Percentiles rank a stretch among this genome's conserved stretches.
Evolutionary conservation across 2,888 invertebrate species (phyloP).

Genomic region (Callimorpha dominula): DNA sequence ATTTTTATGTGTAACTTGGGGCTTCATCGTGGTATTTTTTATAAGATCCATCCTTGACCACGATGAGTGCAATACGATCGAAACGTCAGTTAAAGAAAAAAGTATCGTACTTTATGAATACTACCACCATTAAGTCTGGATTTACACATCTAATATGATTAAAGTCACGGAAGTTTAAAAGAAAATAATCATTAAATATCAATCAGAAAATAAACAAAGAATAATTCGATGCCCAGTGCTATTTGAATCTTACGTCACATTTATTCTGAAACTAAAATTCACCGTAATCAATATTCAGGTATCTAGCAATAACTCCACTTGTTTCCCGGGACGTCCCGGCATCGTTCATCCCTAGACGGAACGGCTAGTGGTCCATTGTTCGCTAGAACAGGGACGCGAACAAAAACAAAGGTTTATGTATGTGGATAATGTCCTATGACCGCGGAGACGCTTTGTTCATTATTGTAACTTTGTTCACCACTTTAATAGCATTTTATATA

Average conservation of each 20-base stretch:
- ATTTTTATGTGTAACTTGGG: no score
- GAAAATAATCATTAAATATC: no score
- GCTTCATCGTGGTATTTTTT: no score
- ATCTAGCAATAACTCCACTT: conserved; percentile 22
- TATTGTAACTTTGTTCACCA: conserved; percentile 43
- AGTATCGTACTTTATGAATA: no score
- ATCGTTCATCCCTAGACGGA: conserved; percentile 29
- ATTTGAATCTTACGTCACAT: neutral
- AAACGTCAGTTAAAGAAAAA: no score
- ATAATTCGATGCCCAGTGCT: neutral
- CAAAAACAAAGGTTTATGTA: conserved; percentile 54
- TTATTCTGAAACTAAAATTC: neutral
- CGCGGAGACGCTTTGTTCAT: conserved; percentile 50
- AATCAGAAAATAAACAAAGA: neutral
- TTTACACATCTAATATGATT: no score
- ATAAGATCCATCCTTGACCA: no score
- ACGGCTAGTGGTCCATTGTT: conserved; percentile 54
- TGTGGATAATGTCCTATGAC: conserved; percentile 50
- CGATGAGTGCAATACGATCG: no score
- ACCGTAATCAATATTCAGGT: conserved; percentile 19
- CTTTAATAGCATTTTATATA: conserved; percentile 38
- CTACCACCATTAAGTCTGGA: neutral
- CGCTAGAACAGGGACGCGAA: conserved; percentile 46
- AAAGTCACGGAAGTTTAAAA: neutral
- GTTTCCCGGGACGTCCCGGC: conserved; percentile 32